These are phyloP conservation scores for Rhynchotus rufescens DNA, from an alignment of 2,797 vertebrate species.

Conservation along the genomic window DNA sequence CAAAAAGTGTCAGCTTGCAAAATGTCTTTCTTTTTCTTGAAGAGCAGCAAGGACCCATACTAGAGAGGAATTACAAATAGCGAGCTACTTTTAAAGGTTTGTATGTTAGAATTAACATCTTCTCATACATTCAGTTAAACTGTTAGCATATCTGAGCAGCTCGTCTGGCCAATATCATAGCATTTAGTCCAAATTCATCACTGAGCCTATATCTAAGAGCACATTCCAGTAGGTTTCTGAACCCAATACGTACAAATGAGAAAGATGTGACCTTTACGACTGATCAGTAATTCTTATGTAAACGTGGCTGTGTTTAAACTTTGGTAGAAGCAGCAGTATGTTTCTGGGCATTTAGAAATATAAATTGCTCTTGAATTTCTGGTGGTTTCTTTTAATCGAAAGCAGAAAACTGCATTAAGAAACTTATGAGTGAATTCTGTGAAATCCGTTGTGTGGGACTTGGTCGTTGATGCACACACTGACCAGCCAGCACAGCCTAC, in stretches of 20 bases:
- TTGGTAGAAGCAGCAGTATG: conserved; percentile 6
- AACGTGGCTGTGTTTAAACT: conserved; percentile 68
- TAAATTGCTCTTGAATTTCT: conserved; percentile 36
- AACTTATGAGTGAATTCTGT: background rate
- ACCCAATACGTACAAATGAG: conserved; percentile 36
- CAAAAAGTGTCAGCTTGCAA: background rate
- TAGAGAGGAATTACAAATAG: background rate
- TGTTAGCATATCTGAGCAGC: conserved; percentile 47
- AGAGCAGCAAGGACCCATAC: background rate
- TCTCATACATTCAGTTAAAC: conserved; percentile 51
- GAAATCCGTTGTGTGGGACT: background rate
- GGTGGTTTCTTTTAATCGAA: conserved; percentile 16
- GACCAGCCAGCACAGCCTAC: background rate
- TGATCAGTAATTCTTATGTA: conserved; percentile 53
- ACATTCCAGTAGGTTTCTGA: conserved; percentile 45
- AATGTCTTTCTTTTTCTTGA: background rate
- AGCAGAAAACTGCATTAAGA: background rate
- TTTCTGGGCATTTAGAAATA: conserved; percentile 34
- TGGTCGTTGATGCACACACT: background rate
- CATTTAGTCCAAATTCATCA: conserved; percentile 52
- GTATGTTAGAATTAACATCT: conserved; percentile 25
- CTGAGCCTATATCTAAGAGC: conserved; percentile 7
- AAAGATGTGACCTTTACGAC: conserved; percentile 52
- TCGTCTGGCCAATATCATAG: conserved; percentile 34
- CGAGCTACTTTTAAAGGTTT: background rate